Evolutionary conservation across 2,888 invertebrate species (phyloP).

Genomic region (Galeruca laticollis): DNA sequence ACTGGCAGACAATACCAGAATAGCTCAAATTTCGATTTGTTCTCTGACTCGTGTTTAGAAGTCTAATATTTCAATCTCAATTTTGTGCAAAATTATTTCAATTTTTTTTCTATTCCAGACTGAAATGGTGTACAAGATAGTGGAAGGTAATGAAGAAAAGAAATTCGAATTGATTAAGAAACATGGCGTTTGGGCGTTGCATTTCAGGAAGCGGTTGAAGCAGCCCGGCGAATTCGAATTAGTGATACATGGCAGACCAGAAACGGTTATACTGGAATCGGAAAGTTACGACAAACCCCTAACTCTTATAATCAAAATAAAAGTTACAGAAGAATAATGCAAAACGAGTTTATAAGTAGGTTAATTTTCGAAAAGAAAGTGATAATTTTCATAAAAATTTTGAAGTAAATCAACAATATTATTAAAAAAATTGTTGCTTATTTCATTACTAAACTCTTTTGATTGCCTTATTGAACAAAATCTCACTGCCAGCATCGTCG

Average conservation of each 20-base stretch:
- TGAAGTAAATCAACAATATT: background rate
- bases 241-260: constrained; percentile 69
- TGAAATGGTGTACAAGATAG: constrained; percentile 71
- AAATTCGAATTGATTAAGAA: constrained; percentile 72
- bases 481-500: constrained; percentile 51
- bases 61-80: too few relatives aligned
- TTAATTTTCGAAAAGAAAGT: constrained; percentile 16
- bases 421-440: background rate
- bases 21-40: too few relatives aligned
- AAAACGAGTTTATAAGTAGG: constrained; percentile 5
- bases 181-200: constrained; percentile 72
- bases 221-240: constrained; percentile 70
- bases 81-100: too few relatives aligned
- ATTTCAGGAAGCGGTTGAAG: constrained; percentile 71
- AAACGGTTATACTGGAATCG: constrained; percentile 58
- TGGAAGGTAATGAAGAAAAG: constrained; percentile 71
- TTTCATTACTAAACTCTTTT: background rate
- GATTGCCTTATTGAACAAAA: constrained; percentile 43
- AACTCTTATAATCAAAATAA: constrained; percentile 68
- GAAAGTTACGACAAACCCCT: constrained; percentile 70
- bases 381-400: constrained; percentile 1
- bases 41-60: too few relatives aligned
- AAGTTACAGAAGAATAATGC: constrained; percentile 46
- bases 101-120: constrained; percentile 61
- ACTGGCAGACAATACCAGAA: too few relatives aligned